A percentile compares a stretch with the other conserved stretches of the same genome.
phyloP scores from a whole-genome alignment of 2,113 vertebrate genomes.

The Thalassoma bifasciatum region DNA sequence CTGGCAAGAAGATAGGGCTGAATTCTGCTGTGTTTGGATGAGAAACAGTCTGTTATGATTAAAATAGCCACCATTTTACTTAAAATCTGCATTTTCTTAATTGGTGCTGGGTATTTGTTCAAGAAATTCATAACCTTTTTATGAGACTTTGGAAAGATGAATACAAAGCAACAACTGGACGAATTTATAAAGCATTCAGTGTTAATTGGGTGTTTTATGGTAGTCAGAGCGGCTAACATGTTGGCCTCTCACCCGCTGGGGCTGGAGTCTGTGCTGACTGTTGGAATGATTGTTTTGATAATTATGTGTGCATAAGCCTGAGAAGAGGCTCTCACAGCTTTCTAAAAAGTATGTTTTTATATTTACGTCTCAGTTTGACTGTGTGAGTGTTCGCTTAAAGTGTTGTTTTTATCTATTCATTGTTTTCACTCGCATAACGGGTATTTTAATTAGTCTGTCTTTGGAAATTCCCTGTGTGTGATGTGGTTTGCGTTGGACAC shows the following conservation, averaged over 20 bases:
- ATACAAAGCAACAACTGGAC: constrained; percentile 26
- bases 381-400: constrained; percentile 10
- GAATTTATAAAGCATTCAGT: constrained; percentile 42
- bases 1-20: background rate
- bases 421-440: constrained; percentile 61
- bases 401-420: constrained; percentile 59
- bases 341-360: constrained; percentile 37
- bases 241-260: constrained; percentile 62
- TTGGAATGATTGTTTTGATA: constrained; percentile 55
- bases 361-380: constrained; percentile 26
- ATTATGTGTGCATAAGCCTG: constrained; percentile 47
- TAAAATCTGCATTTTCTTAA: background rate
- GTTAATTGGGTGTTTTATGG: constrained; percentile 64
- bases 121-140: background rate
- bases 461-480: constrained; percentile 68
- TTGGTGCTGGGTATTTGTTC: background rate
- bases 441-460: constrained; percentile 74
- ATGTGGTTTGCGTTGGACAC: constrained; percentile 67
- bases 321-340: constrained; percentile 31
- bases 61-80: background rate
- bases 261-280: constrained; percentile 39
- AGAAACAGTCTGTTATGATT: background rate
- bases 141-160: background rate
- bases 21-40: background rate
- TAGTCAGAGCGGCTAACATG: constrained; percentile 35